Percentiles rank a stretch among this genome's conserved stretches.
Conservation (phyloP, 2,113 vertebrate species). For the Corythoichthys haematopterus region DNA sequence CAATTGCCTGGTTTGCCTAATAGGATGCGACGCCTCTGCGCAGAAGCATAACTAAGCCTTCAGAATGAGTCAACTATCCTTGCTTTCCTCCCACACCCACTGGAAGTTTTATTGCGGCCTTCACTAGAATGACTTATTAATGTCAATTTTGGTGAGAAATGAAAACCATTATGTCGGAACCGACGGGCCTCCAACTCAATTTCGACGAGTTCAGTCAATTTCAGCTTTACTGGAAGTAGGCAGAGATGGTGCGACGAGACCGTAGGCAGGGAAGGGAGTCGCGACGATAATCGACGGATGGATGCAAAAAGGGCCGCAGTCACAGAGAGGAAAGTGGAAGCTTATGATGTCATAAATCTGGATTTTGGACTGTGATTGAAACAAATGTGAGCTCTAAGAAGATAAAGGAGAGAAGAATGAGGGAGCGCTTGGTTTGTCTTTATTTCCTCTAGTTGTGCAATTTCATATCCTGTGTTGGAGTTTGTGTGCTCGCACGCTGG, state of each 20-base stretch:
- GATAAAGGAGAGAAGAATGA: slow-evolving; percentile 22
- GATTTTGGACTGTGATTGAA: slow-evolving; percentile 10
- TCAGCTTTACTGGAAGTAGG: no score
- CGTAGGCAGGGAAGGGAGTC: background rate
- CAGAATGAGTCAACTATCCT: slow-evolving; percentile 32
- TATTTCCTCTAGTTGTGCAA: slow-evolving; percentile 30
- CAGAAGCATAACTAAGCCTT: no score
- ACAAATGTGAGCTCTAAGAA: slow-evolving; percentile 19
- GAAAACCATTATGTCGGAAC: slow-evolving; percentile 34
- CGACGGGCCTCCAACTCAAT: background rate
- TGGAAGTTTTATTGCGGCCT: slow-evolving; percentile 16
- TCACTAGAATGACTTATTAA: slow-evolving; percentile 32
- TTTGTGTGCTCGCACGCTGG: background rate
- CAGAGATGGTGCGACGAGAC: no score
- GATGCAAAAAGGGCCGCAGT: background rate
- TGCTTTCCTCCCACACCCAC: slow-evolving; percentile 15
- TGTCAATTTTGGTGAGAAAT: slow-evolving; percentile 57
- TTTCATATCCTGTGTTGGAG: slow-evolving; percentile 59
- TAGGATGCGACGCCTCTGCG: no score
- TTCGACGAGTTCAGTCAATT: background rate
- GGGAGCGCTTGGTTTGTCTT: slow-evolving; percentile 37
- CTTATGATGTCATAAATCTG: slow-evolving; percentile 47
- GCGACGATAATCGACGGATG: background rate
- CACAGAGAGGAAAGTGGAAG: slow-evolving; percentile 5
- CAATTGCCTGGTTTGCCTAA: no score